Percentiles rank a stretch among this genome's conserved stretches.
These are phyloP conservation scores for Drosophila yakuba DNA, from an alignment of 1,140 invertebrate species.

Conservation along the genomic window DNA sequence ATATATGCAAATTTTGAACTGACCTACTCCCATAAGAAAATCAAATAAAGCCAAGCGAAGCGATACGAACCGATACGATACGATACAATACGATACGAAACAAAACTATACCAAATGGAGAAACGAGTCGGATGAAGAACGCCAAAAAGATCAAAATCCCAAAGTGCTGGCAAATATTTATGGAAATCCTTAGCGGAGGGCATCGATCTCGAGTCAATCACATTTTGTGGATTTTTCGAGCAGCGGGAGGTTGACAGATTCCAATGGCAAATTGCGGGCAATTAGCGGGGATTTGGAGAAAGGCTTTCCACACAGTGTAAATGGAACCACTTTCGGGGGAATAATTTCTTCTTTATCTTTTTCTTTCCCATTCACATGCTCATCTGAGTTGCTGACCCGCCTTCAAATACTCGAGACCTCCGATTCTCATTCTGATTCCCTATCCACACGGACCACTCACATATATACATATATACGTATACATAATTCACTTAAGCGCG, in stretches of 20 bases:
- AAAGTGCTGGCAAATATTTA: slow-evolving; percentile 61
- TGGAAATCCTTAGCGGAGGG: slow-evolving; percentile 55
- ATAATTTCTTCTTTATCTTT: background rate
- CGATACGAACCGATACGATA: slow-evolving; percentile 28
- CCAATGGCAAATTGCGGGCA: slow-evolving; percentile 58
- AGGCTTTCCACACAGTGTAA: slow-evolving; percentile 63
- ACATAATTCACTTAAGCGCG: slow-evolving; percentile 81
- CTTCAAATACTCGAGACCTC: slow-evolving; percentile 1
- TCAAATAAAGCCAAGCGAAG: slow-evolving; percentile 61
- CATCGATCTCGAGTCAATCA: slow-evolving; percentile 58
- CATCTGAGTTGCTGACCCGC: slow-evolving; percentile 30
- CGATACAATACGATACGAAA: slow-evolving; percentile 9
- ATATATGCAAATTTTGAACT: slow-evolving; percentile 82
- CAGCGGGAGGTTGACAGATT: slow-evolving; percentile 35
- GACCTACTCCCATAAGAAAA: slow-evolving; percentile 82
- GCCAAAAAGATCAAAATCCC: slow-evolving; percentile 39
- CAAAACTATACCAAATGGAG: slow-evolving; percentile 21
- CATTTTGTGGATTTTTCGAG: slow-evolving; percentile 19
- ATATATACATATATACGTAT: slow-evolving; percentile 53
- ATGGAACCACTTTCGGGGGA: slow-evolving; percentile 27
- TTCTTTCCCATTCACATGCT: slow-evolving; percentile 36
- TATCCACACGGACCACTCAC: background rate
- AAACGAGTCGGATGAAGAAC: slow-evolving; percentile 22
- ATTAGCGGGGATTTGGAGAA: slow-evolving; percentile 67
- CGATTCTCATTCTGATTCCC: background rate